phyloP scores from a whole-genome alignment of 2,113 vertebrate genomes.

The Maccullochella peelii region DNA sequence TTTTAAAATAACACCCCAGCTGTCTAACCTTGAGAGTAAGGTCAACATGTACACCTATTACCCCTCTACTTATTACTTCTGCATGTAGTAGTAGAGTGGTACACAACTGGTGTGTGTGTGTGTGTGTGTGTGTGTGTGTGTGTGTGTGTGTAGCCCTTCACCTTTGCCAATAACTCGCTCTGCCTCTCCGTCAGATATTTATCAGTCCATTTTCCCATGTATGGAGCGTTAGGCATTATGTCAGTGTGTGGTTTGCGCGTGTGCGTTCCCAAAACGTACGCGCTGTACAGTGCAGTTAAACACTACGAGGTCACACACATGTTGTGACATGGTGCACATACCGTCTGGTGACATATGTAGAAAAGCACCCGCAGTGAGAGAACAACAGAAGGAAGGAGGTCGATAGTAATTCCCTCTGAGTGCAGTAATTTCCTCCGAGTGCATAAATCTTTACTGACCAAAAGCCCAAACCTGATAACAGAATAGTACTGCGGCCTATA shows the following conservation, averaged over 20 bases:
- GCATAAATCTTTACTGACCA: conserved; percentile 63
- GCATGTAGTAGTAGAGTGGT: conserved; percentile 9
- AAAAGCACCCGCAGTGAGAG: conserved; percentile 29
- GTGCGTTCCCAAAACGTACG: not conserved
- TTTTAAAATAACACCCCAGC: conserved; percentile 67
- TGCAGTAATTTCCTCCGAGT: conserved; percentile 61
- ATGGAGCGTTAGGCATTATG: not conserved
- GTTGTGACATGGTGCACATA: not conserved
- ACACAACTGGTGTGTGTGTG: conserved; percentile 10
- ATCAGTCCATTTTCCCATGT: conserved; percentile 41
- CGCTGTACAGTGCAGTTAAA: not conserved
- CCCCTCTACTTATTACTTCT: conserved; percentile 32
- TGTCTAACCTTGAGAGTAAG: conserved; percentile 62
- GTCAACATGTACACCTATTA: conserved; percentile 39
- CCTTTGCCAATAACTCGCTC: conserved; percentile 36
- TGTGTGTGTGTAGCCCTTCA: conserved; percentile 30
- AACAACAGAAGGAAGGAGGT: conserved; percentile 45
- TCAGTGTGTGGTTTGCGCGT: not conserved
- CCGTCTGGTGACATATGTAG: conserved; percentile 10
- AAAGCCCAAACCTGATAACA: conserved; percentile 50
- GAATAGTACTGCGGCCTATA: not conserved
- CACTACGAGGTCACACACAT: conserved; percentile 1
- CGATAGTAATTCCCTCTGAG: conserved; percentile 67
- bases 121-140: conserved; percentile 15
- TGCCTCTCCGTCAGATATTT: conserved; percentile 27